Evolutionary conservation across 64 coral and sea anemone species (phyloP).

Genomic region (Pocillopora verrucosa): DNA sequence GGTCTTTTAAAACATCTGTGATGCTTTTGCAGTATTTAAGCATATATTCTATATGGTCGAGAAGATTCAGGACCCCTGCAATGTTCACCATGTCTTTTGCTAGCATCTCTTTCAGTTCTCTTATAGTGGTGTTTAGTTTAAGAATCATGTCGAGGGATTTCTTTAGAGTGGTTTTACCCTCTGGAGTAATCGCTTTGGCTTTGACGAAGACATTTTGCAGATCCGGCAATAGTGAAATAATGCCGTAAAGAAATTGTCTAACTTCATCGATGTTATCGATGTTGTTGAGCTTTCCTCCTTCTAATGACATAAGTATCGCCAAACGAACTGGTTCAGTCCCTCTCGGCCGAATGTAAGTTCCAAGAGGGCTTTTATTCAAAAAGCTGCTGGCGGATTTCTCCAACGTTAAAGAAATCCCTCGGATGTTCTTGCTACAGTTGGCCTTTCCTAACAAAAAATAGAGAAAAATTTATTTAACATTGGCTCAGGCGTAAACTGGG

Average conservation of each 20-base stretch:
- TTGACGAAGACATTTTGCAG: neutral
- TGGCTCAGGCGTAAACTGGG: neutral
- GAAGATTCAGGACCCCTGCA: neutral
- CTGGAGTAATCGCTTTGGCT: neutral
- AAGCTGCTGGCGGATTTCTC: neutral
- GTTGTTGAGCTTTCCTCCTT: neutral
- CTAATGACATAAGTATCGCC: neutral
- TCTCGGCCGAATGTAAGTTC: neutral
- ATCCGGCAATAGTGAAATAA: neutral
- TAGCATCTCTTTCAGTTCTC: neutral
- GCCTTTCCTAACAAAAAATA: neutral
- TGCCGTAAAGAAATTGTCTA: neutral
- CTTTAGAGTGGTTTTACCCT: neutral
- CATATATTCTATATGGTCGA: neutral
- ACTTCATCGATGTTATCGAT: neutral
- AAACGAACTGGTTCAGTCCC: neutral
- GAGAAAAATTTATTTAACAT: neutral
- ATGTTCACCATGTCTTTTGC: neutral
- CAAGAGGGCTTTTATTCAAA: constrained; percentile 3
- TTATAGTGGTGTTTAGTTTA: neutral
- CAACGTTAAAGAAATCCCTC: neutral
- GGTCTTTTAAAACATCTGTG: neutral
- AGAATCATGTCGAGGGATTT: neutral
- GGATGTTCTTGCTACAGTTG: neutral
- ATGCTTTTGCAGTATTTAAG: neutral